phyloP scores from a whole-genome alignment of 2,888 invertebrate species.

The Allophyes oxyacanthae region DNA sequence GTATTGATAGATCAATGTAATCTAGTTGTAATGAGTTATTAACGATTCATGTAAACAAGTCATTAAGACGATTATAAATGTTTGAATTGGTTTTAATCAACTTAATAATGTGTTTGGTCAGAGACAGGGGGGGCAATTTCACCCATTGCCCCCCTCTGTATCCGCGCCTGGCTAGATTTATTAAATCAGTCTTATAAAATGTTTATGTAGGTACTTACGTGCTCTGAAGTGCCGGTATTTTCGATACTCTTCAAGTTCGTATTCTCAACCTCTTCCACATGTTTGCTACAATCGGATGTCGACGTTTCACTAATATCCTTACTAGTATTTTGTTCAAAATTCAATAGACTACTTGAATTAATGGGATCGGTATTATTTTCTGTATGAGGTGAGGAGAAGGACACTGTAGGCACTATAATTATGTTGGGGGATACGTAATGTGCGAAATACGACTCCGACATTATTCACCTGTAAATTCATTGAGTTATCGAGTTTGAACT shows the following conservation, averaged over 20 bases:
- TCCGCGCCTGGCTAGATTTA: no score
- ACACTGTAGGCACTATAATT: conserved; percentile 50
- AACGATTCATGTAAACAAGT: no score
- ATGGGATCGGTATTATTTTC: not conserved
- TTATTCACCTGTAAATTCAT: conserved; percentile 26
- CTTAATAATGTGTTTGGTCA: no score
- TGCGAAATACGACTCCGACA: conserved; percentile 49
- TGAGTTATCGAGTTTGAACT: not conserved
- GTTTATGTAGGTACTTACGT: conserved; percentile 20
- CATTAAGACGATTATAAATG: no score
- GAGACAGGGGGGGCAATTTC: no score
- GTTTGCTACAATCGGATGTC: not conserved
- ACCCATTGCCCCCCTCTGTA: no score
- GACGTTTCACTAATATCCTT: not conserved
- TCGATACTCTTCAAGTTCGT: not conserved
- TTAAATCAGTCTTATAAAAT: not conserved
- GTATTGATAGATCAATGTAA: no score
- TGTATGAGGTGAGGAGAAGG: not conserved
- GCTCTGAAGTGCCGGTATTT: conserved; percentile 1
- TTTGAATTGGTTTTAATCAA: no score
- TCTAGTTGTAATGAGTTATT: no score
- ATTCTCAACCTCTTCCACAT: not conserved
- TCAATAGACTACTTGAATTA: not conserved
- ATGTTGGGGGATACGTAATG: conserved; percentile 64
- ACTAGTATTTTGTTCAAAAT: conserved; percentile 8